Evolutionary conservation across 1,140 invertebrate genomes (phyloP).

Genomic region (Drosophila sulfurigaster): DNA sequence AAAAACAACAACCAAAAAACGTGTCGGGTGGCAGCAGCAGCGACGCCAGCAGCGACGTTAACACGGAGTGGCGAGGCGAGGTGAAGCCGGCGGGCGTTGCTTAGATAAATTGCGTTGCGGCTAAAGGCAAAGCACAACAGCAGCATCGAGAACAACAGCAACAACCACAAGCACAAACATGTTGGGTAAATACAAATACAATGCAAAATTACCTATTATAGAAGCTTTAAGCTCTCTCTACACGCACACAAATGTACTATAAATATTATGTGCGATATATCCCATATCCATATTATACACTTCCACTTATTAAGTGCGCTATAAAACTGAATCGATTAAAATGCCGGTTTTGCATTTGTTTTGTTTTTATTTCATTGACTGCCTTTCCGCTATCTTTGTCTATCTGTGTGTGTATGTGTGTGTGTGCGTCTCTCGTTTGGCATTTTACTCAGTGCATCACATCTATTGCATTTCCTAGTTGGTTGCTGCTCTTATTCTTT

Average conservation of each 20-base stretch:
- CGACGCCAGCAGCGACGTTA: constrained; percentile 39
- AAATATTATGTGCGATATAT: constrained; percentile 22
- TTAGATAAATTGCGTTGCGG: constrained; percentile 82
- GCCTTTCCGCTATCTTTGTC: constrained; percentile 47
- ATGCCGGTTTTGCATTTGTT: constrained; percentile 74
- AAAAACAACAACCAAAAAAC: constrained; percentile 46
- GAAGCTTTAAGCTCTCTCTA: constrained; percentile 24
- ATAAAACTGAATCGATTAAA: constrained; percentile 53
- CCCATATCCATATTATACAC: constrained; percentile 9
- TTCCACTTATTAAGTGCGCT: constrained; percentile 26
- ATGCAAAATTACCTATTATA: constrained; percentile 37
- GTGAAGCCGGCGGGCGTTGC: constrained; percentile 61
- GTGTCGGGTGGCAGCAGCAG: constrained; percentile 56
- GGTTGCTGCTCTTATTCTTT: constrained; percentile 25
- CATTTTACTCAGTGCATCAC: constrained; percentile 29
- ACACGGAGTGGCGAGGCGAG: constrained; percentile 30
- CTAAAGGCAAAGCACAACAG: constrained; percentile 59
- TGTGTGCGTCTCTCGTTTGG: constrained; percentile 22
- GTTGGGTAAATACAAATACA: constrained; percentile 75
- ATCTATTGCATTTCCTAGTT: constrained; percentile 46
- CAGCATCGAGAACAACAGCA: constrained; percentile 13
- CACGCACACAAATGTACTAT: neutral
- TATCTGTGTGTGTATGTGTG: neutral
- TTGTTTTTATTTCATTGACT: constrained; percentile 53
- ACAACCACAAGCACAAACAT: constrained; percentile 62